Percentiles rank a stretch among this genome's conserved stretches.
phyloP scores from a whole-genome alignment of 2,797 vertebrate species.

The Acridotheres tristis region DNA sequence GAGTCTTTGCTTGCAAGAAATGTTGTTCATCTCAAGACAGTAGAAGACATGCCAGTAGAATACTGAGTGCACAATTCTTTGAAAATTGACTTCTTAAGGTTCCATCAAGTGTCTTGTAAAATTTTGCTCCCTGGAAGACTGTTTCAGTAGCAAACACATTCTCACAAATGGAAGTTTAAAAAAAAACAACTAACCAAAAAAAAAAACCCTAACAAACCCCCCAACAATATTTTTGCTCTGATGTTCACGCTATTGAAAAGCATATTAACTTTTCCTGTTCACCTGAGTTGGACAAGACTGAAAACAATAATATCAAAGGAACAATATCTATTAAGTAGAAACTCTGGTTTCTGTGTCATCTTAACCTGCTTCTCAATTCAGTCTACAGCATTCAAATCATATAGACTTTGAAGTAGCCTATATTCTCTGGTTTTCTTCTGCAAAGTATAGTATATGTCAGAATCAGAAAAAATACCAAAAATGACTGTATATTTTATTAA shows the following conservation, averaged over 20 bases:
- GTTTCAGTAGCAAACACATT: not conserved
- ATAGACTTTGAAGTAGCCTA: not conserved
- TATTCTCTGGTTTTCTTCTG: not conserved
- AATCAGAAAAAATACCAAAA: conserved; percentile 58
- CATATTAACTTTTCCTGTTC: not conserved
- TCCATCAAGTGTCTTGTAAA: not conserved
- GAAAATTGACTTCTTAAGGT: not conserved
- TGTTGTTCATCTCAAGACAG: not conserved
- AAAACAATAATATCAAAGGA: conserved; percentile 24
- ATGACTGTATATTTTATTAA: conserved; percentile 75
- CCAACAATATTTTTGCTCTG: not conserved
- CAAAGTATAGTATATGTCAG: not conserved
- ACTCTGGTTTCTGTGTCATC: not conserved
- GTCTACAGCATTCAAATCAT: conserved; percentile 5
- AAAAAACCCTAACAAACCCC: rapidly evolving
- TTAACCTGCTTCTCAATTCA: conserved; percentile 7
- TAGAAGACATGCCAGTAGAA: not conserved
- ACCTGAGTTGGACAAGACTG: not conserved
- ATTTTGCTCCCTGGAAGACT: not conserved
- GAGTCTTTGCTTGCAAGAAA: not conserved
- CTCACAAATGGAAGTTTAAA: not conserved
- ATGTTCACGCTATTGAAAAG: not conserved
- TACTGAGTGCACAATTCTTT: not conserved
- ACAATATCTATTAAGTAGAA: not conserved
- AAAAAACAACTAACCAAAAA: not conserved